Conservation (phyloP, 2,113 vertebrate species). For the Tyrannus savana region DNA sequence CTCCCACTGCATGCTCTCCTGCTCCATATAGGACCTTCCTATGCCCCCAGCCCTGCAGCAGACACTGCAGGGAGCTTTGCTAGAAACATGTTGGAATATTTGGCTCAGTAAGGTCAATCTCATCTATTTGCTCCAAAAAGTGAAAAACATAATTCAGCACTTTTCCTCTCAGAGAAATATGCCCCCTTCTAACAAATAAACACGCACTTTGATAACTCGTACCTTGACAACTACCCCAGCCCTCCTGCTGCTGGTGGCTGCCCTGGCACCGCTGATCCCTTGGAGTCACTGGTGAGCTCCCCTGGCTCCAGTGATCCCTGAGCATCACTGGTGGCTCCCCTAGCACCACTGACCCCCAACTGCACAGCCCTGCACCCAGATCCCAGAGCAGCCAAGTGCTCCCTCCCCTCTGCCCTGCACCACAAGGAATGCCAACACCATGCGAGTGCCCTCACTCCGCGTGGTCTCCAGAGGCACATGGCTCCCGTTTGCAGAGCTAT, state of each 20-base stretch:
- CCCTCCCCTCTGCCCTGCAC: fast-evolving
- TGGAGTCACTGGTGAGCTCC: background rate
- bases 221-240: background rate
- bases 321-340: fast-evolving
- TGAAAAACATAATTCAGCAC: background rate
- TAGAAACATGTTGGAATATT: fast-evolving
- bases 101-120: background rate
- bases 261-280: background rate
- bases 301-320: background rate
- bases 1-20: background rate
- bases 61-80: background rate
- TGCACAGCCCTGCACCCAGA: fast-evolving
- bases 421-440: fast-evolving
- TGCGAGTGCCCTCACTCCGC: fast-evolving
- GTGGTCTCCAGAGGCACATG: fast-evolving
- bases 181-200: background rate
- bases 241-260: background rate
- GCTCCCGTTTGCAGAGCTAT: background rate
- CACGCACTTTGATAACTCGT: fast-evolving
- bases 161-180: background rate
- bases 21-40: background rate
- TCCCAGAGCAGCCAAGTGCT: fast-evolving
- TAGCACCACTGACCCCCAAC: fast-evolving
- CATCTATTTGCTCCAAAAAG: background rate
- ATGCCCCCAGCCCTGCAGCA: background rate